Percentiles rank a stretch among this genome's conserved stretches.
Conservation (phyloP, 2,888 invertebrate species). For the Meteorus cinctellus region DNA sequence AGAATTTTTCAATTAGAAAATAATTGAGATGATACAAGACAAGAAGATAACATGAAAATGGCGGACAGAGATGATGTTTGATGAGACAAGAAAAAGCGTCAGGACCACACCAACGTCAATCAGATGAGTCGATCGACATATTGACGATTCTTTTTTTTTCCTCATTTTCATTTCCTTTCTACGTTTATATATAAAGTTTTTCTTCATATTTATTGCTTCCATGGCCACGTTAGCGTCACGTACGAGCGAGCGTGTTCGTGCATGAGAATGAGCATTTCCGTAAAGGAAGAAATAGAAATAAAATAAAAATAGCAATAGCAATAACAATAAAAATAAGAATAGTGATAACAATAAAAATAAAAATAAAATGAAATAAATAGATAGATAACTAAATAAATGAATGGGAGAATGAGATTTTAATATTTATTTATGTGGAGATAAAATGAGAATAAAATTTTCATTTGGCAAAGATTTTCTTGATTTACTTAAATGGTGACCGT, state of each 20-base stretch:
- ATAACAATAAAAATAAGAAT: background rate
- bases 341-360: background rate
- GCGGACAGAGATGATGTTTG: constrained; percentile 16
- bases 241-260: constrained; percentile 2
- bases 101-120: constrained; percentile 22
- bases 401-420: background rate
- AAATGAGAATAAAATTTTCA: too few species aligned
- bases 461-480: too few species aligned
- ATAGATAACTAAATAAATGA: background rate
- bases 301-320: background rate
- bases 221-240: background rate
- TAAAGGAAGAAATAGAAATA: background rate
- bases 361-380: background rate
- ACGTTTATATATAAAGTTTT: constrained; percentile 20
- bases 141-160: constrained; percentile 22
- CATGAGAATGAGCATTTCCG: constrained; percentile 10
- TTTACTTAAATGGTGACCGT: too few species aligned
- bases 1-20: constrained; percentile 26
- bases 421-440: too few species aligned
- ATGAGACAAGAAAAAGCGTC: constrained; percentile 15
- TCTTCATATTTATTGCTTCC: background rate
- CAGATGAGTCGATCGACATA: constrained; percentile 12
- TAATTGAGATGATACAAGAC: constrained; percentile 32
- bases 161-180: background rate
- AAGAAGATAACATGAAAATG: constrained; percentile 21